Evolutionary conservation across 2,888 invertebrate genomes (phyloP).

Genomic region (Nemotelus pantherinus): DNA sequence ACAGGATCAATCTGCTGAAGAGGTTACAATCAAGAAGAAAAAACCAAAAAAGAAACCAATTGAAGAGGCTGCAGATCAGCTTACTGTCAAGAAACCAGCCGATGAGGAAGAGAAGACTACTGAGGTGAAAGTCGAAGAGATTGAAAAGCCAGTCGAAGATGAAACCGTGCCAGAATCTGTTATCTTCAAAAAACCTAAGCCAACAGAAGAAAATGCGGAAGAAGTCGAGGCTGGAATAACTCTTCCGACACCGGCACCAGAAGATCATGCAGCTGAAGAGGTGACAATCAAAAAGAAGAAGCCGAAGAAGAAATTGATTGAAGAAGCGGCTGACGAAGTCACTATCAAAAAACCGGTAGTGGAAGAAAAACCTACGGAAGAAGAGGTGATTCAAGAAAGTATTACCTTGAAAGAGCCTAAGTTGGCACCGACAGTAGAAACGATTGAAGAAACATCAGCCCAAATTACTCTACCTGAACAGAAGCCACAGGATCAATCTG

Average conservation of each 20-base stretch:
- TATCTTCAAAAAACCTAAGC: background rate
- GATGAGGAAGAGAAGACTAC: background rate
- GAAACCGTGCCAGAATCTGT: background rate
- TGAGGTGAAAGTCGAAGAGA: background rate
- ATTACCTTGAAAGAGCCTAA: slow-evolving; percentile 45
- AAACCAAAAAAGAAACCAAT: slow-evolving; percentile 59
- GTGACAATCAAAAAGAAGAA: slow-evolving; percentile 42
- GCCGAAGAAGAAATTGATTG: slow-evolving; percentile 52
- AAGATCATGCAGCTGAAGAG: slow-evolving; percentile 62
- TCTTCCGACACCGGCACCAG: slow-evolving; percentile 53
- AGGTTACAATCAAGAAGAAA: slow-evolving; percentile 60
- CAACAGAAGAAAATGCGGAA: background rate
- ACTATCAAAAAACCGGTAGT: slow-evolving; percentile 58
- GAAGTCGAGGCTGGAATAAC: slow-evolving; percentile 40
- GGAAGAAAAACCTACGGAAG: slow-evolving; percentile 58
- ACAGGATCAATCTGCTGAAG: slow-evolving; percentile 58
- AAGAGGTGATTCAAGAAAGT: slow-evolving; percentile 51
- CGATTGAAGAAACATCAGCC: slow-evolving; percentile 51
- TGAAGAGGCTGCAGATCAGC: slow-evolving; percentile 62
- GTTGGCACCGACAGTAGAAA: slow-evolving; percentile 57
- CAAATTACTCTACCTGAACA: slow-evolving; percentile 28
- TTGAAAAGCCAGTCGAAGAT: background rate
- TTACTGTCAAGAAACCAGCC: slow-evolving; percentile 56
- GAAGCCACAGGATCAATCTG: slow-evolving; percentile 41
- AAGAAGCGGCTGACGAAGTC: slow-evolving; percentile 59